A percentile compares a stretch with the other conserved stretches of the same genome.
phyloP scores from a whole-genome alignment of 2,113 vertebrate species.

The Dipodomys ordii region DNA sequence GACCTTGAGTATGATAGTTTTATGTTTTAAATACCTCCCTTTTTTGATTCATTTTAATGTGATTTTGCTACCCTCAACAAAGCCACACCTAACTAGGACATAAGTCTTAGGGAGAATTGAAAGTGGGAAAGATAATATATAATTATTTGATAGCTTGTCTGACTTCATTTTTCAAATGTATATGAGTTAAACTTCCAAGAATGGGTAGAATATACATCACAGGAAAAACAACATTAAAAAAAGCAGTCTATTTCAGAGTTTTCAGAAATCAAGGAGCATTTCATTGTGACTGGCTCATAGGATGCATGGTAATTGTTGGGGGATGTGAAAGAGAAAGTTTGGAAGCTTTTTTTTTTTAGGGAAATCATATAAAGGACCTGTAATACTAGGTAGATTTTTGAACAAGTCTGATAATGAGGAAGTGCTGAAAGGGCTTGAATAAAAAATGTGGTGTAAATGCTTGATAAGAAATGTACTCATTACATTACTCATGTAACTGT shows the following conservation, averaged over 20 bases:
- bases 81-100: slow-evolving; percentile 13
- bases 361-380: neutral
- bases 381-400: neutral
- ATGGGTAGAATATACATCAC: neutral
- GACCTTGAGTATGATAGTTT: too few species aligned
- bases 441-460: too few species aligned
- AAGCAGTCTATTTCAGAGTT: neutral
- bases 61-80: neutral
- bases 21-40: neutral
- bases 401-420: neutral
- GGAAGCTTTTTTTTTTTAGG: neutral
- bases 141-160: neutral
- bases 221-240: slow-evolving; percentile 30
- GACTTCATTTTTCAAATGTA: neutral
- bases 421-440: too few species aligned
- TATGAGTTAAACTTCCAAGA: neutral
- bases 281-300: neutral
- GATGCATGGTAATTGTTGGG: neutral
- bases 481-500: too few species aligned
- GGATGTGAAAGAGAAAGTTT: neutral
- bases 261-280: neutral
- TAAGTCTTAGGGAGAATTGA: neutral
- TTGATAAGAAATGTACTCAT: too few species aligned
- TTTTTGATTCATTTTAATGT: neutral
- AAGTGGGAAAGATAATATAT: slow-evolving; percentile 13